These are phyloP conservation scores for Ferdinandea cuprea DNA, from an alignment of 2,888 invertebrate genomes.

Conservation along the genomic window DNA sequence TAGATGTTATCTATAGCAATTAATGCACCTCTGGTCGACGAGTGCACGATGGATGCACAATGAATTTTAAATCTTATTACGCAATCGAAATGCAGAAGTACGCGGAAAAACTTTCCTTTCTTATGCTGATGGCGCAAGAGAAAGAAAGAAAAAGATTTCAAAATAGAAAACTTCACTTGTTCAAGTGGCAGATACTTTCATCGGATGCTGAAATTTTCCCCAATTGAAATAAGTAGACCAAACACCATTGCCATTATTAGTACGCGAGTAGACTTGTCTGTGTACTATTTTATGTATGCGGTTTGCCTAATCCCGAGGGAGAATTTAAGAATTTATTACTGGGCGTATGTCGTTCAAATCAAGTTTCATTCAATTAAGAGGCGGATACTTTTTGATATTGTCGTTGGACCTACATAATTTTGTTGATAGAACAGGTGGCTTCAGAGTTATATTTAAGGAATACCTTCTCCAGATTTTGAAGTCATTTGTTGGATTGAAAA, in stretches of 20 bases:
- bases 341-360: constrained; percentile 62
- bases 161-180: constrained; percentile 17
- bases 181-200: constrained; percentile 30
- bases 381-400: constrained; percentile 33
- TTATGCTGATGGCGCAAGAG: background rate
- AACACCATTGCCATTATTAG: background rate
- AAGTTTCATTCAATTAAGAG: constrained; percentile 65
- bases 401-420: background rate
- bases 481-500: too few relatives aligned
- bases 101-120: constrained; percentile 20
- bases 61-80: constrained; percentile 9
- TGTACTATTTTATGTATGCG: background rate
- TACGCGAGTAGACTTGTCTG: background rate
- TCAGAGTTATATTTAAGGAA: background rate
- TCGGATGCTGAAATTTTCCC: constrained; percentile 39
- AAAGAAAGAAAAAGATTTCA: constrained; percentile 6
- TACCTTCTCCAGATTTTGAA: too few relatives aligned
- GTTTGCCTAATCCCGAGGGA: constrained; percentile 24
- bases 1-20: too few relatives aligned
- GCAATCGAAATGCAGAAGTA: background rate
- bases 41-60: too few relatives aligned
- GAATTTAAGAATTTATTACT: constrained; percentile 18
- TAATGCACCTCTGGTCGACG: too few relatives aligned
- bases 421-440: constrained; percentile 21
- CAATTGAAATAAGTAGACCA: constrained; percentile 37